Conservation (phyloP, 2,113 vertebrate species). For the Danionella cerebrum region DNA sequence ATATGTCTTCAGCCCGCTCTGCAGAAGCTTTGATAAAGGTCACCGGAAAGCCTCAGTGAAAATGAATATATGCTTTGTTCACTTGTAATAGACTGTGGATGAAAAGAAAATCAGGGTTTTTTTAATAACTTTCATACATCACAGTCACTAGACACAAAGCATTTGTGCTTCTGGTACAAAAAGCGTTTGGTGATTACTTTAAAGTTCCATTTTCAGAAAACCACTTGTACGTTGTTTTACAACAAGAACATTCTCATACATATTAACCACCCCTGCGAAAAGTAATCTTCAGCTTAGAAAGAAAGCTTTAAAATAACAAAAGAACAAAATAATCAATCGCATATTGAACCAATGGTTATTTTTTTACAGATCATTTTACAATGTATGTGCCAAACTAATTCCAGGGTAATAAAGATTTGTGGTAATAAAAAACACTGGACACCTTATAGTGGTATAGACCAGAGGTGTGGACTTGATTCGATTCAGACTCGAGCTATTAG, state of each 20-base stretch:
- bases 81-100: background rate
- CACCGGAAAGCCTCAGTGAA: constrained; percentile 10
- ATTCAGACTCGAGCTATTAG: too few species aligned
- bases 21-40: constrained; percentile 27
- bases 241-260: background rate
- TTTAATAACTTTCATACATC: background rate
- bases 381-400: too few species aligned
- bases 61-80: background rate
- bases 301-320: too few species aligned
- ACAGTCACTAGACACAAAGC: background rate
- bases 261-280: background rate
- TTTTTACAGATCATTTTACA: too few species aligned
- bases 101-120: background rate
- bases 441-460: too few species aligned
- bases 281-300: background rate
- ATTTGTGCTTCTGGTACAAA: background rate
- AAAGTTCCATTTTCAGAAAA: background rate
- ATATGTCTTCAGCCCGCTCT: constrained; percentile 6
- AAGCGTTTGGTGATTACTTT: background rate
- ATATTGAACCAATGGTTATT: too few species aligned
- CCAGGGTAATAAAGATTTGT: too few species aligned
- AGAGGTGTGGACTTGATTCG: too few species aligned
- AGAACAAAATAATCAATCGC: too few species aligned
- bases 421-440: too few species aligned
- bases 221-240: background rate